Evolutionary conservation across 2,888 invertebrate species (phyloP).

Genomic region (Chesias legatella): DNA sequence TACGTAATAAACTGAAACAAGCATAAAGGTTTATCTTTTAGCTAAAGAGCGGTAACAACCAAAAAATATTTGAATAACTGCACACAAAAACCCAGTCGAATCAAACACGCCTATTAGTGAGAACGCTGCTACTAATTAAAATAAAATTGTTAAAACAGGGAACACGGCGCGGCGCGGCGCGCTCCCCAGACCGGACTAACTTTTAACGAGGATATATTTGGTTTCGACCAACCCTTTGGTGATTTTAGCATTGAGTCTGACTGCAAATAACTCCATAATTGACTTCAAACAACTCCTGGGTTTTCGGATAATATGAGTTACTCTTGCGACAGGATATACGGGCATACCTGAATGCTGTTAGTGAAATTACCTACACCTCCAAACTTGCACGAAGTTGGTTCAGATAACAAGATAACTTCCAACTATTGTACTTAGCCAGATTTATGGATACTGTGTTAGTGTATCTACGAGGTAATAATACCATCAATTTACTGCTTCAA

Average conservation of each 20-base stretch:
- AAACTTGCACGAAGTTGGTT: conserved; percentile 21
- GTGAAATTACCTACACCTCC: conserved; percentile 22
- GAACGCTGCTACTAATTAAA: conserved; percentile 75
- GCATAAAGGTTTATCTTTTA: too few relatives aligned
- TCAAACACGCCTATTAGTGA: conserved; percentile 64
- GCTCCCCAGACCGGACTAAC: conserved; percentile 64
- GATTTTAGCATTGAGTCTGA: conserved; percentile 75
- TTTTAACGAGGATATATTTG: conserved; percentile 81
- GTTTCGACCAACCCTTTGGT: conserved; percentile 78
- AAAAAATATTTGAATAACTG: conserved; percentile 9
- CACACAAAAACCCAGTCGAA: conserved; percentile 48
- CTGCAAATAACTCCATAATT: conserved; percentile 78
- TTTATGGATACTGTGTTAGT: conserved; percentile 11
- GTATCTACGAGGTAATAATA: background rate
- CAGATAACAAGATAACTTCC: conserved; percentile 17
- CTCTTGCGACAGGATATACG: conserved; percentile 28
- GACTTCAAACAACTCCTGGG: conserved; percentile 73
- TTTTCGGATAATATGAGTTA: conserved; percentile 57
- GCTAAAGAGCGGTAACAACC: too few relatives aligned
- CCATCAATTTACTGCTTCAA: too few relatives aligned
- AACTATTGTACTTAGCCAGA: conserved; percentile 20
- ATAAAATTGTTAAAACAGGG: conserved; percentile 77
- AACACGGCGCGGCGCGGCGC: conserved; percentile 46
- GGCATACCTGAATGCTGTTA: conserved; percentile 32
- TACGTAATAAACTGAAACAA: too few relatives aligned